Base-by-base conservation (phyloP, 2,113 vertebrate species). In the Pterocles orientalis region DNA sequence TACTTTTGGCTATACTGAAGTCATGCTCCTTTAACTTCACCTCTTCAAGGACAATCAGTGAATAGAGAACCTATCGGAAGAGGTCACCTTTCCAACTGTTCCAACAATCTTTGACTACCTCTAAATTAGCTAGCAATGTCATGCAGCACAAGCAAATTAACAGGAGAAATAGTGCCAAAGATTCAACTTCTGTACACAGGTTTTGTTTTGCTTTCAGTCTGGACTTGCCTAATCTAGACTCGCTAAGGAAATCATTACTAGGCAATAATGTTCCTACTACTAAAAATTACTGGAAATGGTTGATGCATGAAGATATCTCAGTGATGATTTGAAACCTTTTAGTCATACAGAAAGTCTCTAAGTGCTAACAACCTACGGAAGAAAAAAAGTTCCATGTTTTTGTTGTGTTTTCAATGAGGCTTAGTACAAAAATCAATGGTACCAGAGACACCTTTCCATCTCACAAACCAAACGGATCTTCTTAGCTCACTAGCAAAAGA, bases 61-160 rank as follows among this genome's bases (percentile, higher is more conserved):
- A 83, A 73, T 4, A 86, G 5, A 77, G 50, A 81, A 90, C 36
- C 34, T 60, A 36, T 6, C 39, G 77, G 33, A 69, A 39, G 33
- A 72, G 66, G 71, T 48, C 68, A 86, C 36, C 24, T 61, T 83
- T 61, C 62, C 33, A 64, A 13, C 18, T 69, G 29, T 26, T 72
- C 20, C 28, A 82, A 33, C 10, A 28, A 7, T n/a, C 39, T 50
- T 76, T 0, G 0, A 28, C 24, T 58, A 13, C 33, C 24, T 58
- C 51, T 41, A 54, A 51, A 83, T 82, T 20, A 68, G 33, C 34
- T 76, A 69, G 18, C 23, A 53, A 3, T 56, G 41, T 12, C 21
- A 77, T 3, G 12, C 29, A 76, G 58, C 25, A 76, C 24, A 51
- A 76, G 26, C 53, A 88, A 88, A 68, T 33, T 47, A 43, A 78